Evolutionary conservation across 2,797 vertebrate species (phyloP), one percentile per base, ranked within the genome.

Genomic region (Leptodactylus fallax): DNA sequence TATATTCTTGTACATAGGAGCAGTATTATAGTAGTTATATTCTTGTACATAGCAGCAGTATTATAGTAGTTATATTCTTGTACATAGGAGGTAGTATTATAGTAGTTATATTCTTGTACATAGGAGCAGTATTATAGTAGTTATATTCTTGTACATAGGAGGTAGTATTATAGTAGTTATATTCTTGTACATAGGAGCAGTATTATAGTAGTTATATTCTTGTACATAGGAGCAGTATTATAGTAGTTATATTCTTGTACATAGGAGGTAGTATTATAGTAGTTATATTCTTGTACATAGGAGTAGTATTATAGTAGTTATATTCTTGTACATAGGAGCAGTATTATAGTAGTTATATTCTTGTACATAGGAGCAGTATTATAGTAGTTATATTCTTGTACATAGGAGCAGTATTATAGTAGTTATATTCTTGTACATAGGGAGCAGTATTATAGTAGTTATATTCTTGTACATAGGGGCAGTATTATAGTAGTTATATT

Each of bases 401-500:
- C 19, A 61, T 61, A 61, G 58, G 58, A 21, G 19, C 19, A 61
- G 58, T 21, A 61, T 21, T 61, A 61, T 61, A 19, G 58, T 61
- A 61, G 58, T 21, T 61, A 61, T 61, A 61, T 61, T 61, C 58
- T 61, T 53, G 61, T 63, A 63, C 21, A 63, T 63, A 23, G 21
- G 61, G 3, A 19, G 55, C n/a, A 63, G 61, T 63, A n/a, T 63
- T 63, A 63, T 63, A 63, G n/a, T 63, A 63, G 61, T 63, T 63
- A 63, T 69, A 69, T 69, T 69, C 67, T 67, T 67, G 63, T 25
- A 27, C 12, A 67, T 58, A 58, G 55, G 55, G 61, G 55, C n/a
- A 63, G 61, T 63, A n/a, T 63, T 63, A 63, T 63, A 63, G n/a
- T 63, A 63, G 61, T 63, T 63, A 63, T 69, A 69, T 69, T 69